Evolutionary conservation across 2,888 invertebrate species (phyloP).

Genomic region (Sarcophaga rosellei): DNA sequence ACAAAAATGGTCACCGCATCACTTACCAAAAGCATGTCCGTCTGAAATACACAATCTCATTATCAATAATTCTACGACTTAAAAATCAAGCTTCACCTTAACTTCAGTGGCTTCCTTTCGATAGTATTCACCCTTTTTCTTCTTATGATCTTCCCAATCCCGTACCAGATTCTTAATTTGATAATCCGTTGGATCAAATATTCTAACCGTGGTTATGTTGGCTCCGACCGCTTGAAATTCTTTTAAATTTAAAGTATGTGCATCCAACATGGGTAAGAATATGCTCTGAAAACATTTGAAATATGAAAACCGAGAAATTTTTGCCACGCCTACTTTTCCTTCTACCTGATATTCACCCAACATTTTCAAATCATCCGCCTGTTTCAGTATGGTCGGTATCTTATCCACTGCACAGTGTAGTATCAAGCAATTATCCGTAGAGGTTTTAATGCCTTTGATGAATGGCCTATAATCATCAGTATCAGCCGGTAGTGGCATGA

Average conservation of each 20-base stretch:
- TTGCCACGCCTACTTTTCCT: not conserved
- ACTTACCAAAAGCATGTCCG: conserved; percentile 86
- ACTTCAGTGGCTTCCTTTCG: conserved; percentile 74
- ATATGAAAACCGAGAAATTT: conserved; percentile 36
- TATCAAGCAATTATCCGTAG: conserved; percentile 87
- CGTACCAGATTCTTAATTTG: conserved; percentile 79
- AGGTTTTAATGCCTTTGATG: conserved; percentile 88
- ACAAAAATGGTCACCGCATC: conserved; percentile 87
- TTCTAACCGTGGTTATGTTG: conserved; percentile 79
- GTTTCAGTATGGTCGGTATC: conserved; percentile 85
- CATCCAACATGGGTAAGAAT: conserved; percentile 82
- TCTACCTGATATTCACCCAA: conserved; percentile 89
- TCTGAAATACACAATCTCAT: conserved; percentile 80
- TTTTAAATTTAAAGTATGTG: conserved; percentile 81
- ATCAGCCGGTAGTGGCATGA: conserved; percentile 84
- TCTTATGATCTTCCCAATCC: conserved; percentile 80
- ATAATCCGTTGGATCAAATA: conserved; percentile 80
- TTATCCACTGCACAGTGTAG: conserved; percentile 89
- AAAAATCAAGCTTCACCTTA: conserved; percentile 70
- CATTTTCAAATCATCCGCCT: conserved; percentile 91
- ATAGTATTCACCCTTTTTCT: conserved; percentile 76
- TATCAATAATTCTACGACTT: not conserved
- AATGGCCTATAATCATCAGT: conserved; percentile 84
- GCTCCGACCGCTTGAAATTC: conserved; percentile 81
- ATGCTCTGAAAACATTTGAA: conserved; percentile 81